Percentiles rank a stretch among this genome's conserved stretches.
Conservation (phyloP, 2,888 invertebrate genomes). For the Chrysolina oricalcia region DNA sequence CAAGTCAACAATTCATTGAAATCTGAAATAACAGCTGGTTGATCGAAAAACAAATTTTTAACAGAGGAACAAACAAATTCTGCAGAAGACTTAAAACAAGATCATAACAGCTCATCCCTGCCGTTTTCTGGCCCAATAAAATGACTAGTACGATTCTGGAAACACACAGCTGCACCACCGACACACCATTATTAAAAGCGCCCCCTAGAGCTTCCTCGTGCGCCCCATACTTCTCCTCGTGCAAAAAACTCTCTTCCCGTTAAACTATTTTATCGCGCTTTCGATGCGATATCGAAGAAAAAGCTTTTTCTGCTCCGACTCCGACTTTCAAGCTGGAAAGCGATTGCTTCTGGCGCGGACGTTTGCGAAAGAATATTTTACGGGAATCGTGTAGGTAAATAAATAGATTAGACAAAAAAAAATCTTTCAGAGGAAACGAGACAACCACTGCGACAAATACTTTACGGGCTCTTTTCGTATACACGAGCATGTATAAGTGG, state of each 20-base stretch:
- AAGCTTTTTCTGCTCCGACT: slow-evolving; percentile 26
- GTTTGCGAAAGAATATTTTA: slow-evolving; percentile 24
- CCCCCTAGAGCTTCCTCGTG: slow-evolving; percentile 15
- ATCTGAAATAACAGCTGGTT: no score
- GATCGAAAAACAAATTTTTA: no score
- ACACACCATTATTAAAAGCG: slow-evolving; percentile 31
- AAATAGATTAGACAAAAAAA: background rate
- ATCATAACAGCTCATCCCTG: background rate
- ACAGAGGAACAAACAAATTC: no score
- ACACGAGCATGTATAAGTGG: background rate
- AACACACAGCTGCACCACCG: slow-evolving; percentile 28
- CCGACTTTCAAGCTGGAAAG: slow-evolving; percentile 18
- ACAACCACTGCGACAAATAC: background rate
- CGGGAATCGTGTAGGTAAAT: slow-evolving; percentile 26
- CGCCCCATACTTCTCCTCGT: slow-evolving; percentile 12
- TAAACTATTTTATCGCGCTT: slow-evolving; percentile 28
- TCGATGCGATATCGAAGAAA: slow-evolving; percentile 24
- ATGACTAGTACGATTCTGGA: background rate
- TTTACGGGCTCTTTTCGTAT: no score
- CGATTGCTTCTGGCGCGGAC: slow-evolving; percentile 30
- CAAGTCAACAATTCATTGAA: no score
- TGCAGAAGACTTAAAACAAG: no score
- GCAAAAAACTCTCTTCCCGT: slow-evolving; percentile 25
- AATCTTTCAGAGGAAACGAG: background rate
- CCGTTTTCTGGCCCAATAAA: background rate